Evolutionary conservation across 2,888 invertebrate species (phyloP).

Genomic region (Tricholauxania praeusta): DNA sequence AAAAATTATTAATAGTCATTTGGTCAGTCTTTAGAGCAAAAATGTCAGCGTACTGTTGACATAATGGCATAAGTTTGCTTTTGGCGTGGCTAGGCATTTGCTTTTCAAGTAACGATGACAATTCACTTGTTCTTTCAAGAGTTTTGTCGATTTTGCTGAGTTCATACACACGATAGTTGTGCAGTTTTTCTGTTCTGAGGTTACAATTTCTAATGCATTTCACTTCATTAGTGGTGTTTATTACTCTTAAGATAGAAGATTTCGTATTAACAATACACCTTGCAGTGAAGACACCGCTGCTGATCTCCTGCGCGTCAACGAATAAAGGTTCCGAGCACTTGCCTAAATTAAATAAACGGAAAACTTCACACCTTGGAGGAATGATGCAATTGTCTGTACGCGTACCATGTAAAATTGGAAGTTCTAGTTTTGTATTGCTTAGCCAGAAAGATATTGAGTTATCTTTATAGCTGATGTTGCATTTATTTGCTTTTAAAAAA

Average conservation of each 20-base stretch:
- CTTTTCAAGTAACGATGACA: no score
- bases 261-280: constrained; percentile 9
- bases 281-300: constrained; percentile 9
- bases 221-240: no score
- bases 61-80: no score
- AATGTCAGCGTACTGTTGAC: no score
- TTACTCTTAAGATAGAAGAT: not conserved
- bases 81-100: no score
- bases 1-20: no score
- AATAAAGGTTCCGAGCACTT: constrained; percentile 15
- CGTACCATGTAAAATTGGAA: constrained; percentile 26
- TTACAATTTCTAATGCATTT: no score
- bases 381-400: constrained; percentile 16
- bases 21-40: no score
- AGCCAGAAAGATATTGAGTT: constrained; percentile 20
- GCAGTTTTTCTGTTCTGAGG: no score
- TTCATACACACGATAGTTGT: no score
- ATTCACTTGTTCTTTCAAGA: not conserved
- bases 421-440: not conserved
- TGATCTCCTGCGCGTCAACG: constrained; percentile 27
- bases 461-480: constrained; percentile 4
- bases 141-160: no score
- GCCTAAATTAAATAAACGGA: constrained; percentile 23
- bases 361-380: constrained; percentile 34
- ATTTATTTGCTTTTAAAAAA: no score